Evolutionary conservation across 2,113 vertebrate genomes (phyloP).

Genomic region (Ginglymostoma cirratum): DNA sequence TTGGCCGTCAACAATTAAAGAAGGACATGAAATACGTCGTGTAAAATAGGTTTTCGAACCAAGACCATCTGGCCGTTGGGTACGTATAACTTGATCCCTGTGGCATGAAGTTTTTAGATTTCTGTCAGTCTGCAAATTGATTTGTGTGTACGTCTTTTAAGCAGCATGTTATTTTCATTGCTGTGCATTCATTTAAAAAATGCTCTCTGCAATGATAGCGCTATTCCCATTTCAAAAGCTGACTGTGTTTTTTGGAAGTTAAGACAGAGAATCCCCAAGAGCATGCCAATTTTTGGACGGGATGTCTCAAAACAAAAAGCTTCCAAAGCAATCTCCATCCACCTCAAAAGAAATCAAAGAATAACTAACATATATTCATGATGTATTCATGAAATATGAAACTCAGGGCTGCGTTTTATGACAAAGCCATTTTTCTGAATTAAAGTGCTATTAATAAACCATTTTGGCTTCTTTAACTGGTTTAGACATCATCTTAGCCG

Average conservation of each 20-base stretch:
- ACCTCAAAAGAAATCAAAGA: neutral
- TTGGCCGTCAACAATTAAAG: neutral
- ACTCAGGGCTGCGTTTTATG: neutral
- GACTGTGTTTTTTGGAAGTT: neutral
- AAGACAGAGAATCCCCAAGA: neutral
- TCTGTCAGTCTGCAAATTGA: neutral
- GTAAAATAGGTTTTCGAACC: neutral
- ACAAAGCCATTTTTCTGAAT: neutral
- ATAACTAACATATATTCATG: neutral
- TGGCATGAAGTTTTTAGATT: neutral
- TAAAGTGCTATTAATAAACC: slow-evolving; percentile 1
- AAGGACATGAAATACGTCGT: neutral
- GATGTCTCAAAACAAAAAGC: neutral
- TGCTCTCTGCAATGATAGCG: neutral
- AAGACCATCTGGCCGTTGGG: neutral
- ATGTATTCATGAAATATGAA: neutral
- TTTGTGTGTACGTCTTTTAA: neutral
- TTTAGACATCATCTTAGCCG: neutral
- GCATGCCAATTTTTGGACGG: neutral
- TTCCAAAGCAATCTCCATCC: neutral
- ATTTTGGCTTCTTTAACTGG: neutral
- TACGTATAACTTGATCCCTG: neutral
- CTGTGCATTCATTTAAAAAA: neutral
- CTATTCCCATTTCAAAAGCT: neutral
- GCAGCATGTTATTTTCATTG: neutral